Conservation (phyloP, 2,797 vertebrate genomes). For the Takifugu rubripes region DNA sequence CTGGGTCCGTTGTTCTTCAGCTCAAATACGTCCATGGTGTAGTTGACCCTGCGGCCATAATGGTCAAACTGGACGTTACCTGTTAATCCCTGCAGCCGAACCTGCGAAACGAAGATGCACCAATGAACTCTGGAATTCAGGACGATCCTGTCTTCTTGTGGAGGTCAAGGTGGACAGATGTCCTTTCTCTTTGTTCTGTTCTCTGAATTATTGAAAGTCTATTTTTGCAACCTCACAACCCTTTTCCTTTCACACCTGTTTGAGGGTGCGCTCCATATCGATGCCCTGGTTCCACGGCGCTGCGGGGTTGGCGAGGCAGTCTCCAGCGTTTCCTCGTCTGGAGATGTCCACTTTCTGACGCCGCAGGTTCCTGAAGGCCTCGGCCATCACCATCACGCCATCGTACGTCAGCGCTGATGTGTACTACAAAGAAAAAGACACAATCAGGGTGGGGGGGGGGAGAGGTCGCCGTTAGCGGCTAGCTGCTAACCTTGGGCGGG, state of each 20-base stretch:
- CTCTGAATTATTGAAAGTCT: too few species aligned
- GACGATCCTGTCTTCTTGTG: too few species aligned
- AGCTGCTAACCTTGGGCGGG: conserved; percentile 85
- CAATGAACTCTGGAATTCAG: not conserved
- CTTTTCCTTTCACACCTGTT: conserved; percentile 76
- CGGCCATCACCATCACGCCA: conserved; percentile 94
- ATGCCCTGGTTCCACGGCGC: conserved; percentile 95
- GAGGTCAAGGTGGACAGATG: too few species aligned
- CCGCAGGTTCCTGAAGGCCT: conserved; percentile 91
- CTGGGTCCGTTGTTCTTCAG: conserved; percentile 90
- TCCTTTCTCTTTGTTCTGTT: too few species aligned
- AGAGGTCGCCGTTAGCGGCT: not conserved
- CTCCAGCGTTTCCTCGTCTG: conserved; percentile 89
- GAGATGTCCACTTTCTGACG: conserved; percentile 93
- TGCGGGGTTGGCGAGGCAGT: conserved; percentile 92
- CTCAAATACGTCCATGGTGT: conserved; percentile 95
- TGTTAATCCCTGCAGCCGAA: conserved; percentile 91
- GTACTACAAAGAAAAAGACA: conserved; percentile 74
- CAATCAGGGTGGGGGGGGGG: not conserved
- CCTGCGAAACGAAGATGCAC: conserved; percentile 63
- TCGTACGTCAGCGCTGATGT: conserved; percentile 93
- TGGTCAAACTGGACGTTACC: conserved; percentile 97
- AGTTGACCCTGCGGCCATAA: conserved; percentile 93
- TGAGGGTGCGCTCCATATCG: conserved; percentile 93
- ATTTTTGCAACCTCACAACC: too few species aligned